Conservation (phyloP, 2,888 invertebrate genomes). For the Eristalis arbustorum region DNA sequence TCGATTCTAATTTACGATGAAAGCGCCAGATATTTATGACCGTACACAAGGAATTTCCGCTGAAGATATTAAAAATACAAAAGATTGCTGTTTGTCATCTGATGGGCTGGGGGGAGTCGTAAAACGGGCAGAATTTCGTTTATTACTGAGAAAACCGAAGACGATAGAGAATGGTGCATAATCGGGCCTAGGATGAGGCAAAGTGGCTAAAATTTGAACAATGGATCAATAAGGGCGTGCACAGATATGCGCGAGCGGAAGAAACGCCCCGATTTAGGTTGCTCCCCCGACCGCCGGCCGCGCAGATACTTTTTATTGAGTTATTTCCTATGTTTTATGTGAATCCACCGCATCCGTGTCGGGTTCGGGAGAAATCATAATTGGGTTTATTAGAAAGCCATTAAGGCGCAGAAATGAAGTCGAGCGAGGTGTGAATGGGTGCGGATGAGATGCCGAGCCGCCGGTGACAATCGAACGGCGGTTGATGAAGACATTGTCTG, state of each 20-base stretch:
- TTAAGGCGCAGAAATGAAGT: slow-evolving; percentile 26
- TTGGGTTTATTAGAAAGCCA: slow-evolving; percentile 66
- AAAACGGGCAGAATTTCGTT: slow-evolving; percentile 59
- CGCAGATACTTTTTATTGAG: slow-evolving; percentile 56
- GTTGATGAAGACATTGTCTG: slow-evolving; percentile 49
- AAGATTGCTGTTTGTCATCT: slow-evolving; percentile 14
- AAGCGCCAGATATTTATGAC: slow-evolving; percentile 69
- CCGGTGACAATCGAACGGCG: slow-evolving; percentile 55
- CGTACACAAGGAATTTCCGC: slow-evolving; percentile 65
- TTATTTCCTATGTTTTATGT: slow-evolving; percentile 63
- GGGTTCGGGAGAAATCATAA: slow-evolving; percentile 53
- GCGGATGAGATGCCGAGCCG: neutral
- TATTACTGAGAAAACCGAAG: slow-evolving; percentile 32
- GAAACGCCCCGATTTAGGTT: neutral
- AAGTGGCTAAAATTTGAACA: slow-evolving; percentile 62
- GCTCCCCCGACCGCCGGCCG: neutral
- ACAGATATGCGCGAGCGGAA: neutral
- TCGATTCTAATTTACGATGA: slow-evolving; percentile 66
- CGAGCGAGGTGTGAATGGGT: neutral
- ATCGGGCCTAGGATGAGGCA: slow-evolving; percentile 31
- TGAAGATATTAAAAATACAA: slow-evolving; percentile 62
- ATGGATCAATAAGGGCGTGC: slow-evolving; percentile 57
- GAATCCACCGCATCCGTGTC: slow-evolving; percentile 50
- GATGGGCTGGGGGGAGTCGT: slow-evolving; percentile 26
- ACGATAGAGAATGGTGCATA: slow-evolving; percentile 48